Percentiles rank a stretch among this genome's conserved stretches.
These are phyloP conservation scores for Abrostola triplasia DNA, from an alignment of 2,888 invertebrate genomes.

Conservation along the genomic window DNA sequence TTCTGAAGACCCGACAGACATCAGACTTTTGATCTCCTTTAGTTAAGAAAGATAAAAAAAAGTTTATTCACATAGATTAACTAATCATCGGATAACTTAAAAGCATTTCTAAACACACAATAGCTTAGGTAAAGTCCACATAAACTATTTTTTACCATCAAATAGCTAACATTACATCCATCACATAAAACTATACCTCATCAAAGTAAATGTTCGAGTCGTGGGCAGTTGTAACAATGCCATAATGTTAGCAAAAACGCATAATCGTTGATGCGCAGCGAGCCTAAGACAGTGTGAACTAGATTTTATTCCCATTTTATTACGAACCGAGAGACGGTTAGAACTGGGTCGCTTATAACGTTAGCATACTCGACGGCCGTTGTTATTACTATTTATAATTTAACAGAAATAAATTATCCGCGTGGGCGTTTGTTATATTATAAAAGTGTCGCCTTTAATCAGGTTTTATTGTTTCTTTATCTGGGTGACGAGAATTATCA, in stretches of 20 bases:
- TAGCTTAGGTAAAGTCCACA: too few species aligned
- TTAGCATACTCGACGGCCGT: constrained; percentile 24
- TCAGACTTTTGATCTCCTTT: too few species aligned
- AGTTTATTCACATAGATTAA: too few species aligned
- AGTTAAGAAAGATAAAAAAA: too few species aligned
- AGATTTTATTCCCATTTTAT: constrained; percentile 4
- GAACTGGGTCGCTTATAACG: constrained; percentile 31
- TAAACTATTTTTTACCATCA: background rate
- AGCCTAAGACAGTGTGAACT: constrained; percentile 1
- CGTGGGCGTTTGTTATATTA: constrained; percentile 44
- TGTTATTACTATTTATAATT: constrained; percentile 50
- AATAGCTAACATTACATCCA: background rate
- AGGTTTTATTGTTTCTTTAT: constrained; percentile 34
- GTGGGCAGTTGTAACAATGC: background rate
- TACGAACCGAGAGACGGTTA: constrained; percentile 8
- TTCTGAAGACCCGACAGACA: too few species aligned
- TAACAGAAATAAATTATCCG: constrained; percentile 45
- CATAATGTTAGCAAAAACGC: background rate
- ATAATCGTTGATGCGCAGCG: background rate
- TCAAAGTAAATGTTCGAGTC: background rate
- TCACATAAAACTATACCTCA: background rate
- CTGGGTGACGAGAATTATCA: constrained; percentile 22
- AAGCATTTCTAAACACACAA: too few species aligned
- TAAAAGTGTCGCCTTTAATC: constrained; percentile 34
- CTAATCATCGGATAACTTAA: too few species aligned